phyloP scores from a whole-genome alignment of 2,797 vertebrate genomes.

The Orestias chungarensis region DNA sequence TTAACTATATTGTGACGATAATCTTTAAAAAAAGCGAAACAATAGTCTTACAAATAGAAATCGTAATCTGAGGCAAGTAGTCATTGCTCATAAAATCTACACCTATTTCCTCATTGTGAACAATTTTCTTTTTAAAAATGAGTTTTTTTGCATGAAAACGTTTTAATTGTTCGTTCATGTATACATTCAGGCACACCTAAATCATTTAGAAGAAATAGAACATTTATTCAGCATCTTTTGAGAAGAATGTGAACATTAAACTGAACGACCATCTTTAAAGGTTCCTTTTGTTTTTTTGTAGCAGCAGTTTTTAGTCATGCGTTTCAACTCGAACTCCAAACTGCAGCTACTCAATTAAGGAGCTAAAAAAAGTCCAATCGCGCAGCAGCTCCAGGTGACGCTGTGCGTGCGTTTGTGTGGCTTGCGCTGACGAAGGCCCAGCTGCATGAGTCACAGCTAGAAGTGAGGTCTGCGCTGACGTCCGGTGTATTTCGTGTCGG shows the following conservation, averaged over 20 bases:
- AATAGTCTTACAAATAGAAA: too few species aligned
- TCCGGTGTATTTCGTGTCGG: constrained; percentile 92
- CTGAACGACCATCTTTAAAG: neutral
- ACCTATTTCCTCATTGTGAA: too few species aligned
- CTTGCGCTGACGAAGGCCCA: constrained; percentile 33
- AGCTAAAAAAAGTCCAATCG: constrained; percentile 41
- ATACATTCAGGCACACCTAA: neutral
- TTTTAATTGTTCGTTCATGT: neutral
- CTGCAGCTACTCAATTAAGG: constrained; percentile 23
- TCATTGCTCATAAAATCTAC: too few species aligned
- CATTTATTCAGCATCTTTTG: neutral
- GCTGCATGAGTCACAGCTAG: constrained; percentile 71
- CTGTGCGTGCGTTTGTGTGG: neutral
- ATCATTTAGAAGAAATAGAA: neutral
- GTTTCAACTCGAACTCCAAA: constrained; percentile 5
- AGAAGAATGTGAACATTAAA: neutral
- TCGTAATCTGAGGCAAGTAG: too few species aligned
- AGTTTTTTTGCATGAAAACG: neutral
- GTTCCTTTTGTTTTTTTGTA: constrained; percentile 7
- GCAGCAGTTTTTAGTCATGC: constrained; percentile 9
- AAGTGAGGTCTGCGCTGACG: constrained; percentile 90
- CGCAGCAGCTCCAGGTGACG: constrained; percentile 13
- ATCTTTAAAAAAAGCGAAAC: too few species aligned
- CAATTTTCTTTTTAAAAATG: neutral
- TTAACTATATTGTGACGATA: too few species aligned